Conservation (phyloP, 2,113 vertebrate genomes). For the Alouatta palliata region DNA sequence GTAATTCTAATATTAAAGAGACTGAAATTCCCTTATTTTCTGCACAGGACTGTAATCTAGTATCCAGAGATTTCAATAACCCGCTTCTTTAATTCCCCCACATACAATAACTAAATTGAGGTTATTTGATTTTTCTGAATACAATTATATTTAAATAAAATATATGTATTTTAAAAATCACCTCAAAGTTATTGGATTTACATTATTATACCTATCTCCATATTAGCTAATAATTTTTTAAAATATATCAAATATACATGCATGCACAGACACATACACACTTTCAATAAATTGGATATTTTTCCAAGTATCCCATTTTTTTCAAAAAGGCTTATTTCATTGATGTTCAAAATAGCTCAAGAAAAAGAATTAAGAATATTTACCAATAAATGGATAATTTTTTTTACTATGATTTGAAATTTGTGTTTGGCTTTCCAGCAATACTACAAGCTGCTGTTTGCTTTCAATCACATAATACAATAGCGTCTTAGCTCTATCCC, state of each 20-base stretch:
- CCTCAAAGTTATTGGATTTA: background rate
- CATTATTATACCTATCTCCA: background rate
- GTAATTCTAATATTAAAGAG: background rate
- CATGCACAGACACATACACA: background rate
- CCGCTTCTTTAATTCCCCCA: background rate
- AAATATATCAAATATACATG: background rate
- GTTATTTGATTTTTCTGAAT: background rate
- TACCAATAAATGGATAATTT: slow-evolving; percentile 71
- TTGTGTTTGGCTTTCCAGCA: slow-evolving; percentile 58
- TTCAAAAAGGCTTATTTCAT: slow-evolving; percentile 33
- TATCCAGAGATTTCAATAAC: background rate
- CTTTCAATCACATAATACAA: slow-evolving; percentile 75
- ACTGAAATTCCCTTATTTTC: background rate
- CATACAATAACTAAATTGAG: background rate
- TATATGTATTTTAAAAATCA: background rate
- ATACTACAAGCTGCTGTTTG: slow-evolving; percentile 57
- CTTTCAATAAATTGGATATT: background rate
- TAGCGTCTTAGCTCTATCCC: slow-evolving; percentile 56
- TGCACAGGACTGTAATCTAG: background rate
- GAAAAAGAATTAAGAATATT: slow-evolving; percentile 63
- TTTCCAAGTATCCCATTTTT: background rate
- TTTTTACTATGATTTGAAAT: slow-evolving; percentile 67
- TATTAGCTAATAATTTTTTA: slow-evolving; percentile 2
- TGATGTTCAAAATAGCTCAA: slow-evolving; percentile 30
- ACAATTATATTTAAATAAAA: background rate